These are phyloP conservation scores for Phengaris alcon DNA, from an alignment of 2,888 invertebrate species.

Conservation along the genomic window DNA sequence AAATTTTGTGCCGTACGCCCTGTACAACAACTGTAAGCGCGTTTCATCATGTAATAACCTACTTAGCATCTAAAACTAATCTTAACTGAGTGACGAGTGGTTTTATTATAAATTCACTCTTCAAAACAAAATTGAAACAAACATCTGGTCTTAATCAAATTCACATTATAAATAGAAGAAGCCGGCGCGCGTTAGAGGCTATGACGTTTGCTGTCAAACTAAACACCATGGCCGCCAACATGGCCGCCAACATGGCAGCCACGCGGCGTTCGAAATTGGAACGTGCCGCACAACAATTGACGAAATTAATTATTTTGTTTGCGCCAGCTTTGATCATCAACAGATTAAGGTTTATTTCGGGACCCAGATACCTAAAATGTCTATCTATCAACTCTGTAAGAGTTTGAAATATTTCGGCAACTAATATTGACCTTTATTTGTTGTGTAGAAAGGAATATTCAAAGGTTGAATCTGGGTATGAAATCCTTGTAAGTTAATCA, in stretches of 20 bases:
- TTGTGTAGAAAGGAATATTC: not conserved
- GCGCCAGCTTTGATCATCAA: slow-evolving; percentile 30
- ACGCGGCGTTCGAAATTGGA: slow-evolving; percentile 41
- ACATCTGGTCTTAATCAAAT: slow-evolving; percentile 28
- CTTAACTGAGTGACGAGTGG: slow-evolving; percentile 10
- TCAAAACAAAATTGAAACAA: slow-evolving; percentile 21
- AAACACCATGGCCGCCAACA: slow-evolving; percentile 38
- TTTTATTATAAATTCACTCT: slow-evolving; percentile 19
- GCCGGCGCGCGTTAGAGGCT: not conserved
- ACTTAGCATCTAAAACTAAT: not conserved
- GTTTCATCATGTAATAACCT: not conserved
- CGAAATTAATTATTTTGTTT: slow-evolving; percentile 35
- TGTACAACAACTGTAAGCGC: not conserved
- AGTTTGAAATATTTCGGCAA: not conserved
- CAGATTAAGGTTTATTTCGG: slow-evolving; percentile 8
- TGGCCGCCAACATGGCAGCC: slow-evolving; percentile 39
- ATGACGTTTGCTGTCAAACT: slow-evolving; percentile 27
- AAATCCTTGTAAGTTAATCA: not conserved
- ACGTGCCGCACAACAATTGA: slow-evolving; percentile 37
- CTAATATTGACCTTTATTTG: not conserved
- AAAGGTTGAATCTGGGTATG: not conserved
- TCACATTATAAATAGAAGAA: slow-evolving; percentile 23
- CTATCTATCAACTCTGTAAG: not conserved
- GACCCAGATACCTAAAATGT: slow-evolving; percentile 6
- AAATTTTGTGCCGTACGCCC: not conserved